These are phyloP conservation scores for Cepaea hortensis DNA, from an alignment of 2,888 invertebrate species.

Conservation along the genomic window DNA sequence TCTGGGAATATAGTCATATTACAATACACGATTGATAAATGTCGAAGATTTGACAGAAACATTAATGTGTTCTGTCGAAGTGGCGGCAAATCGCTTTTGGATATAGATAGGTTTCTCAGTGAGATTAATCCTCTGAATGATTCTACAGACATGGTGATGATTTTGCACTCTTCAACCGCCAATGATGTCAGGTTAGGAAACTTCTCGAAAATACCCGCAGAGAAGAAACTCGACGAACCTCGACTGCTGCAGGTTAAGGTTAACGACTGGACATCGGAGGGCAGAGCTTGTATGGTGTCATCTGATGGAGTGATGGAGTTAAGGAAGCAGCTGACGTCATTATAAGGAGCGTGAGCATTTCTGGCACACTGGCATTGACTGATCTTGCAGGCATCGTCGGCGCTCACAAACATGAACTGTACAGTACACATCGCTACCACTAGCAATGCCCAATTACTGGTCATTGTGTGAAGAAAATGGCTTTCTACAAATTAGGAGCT, in stretches of 20 bases:
- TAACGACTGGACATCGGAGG: not conserved
- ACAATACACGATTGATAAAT: not conserved
- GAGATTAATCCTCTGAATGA: not conserved
- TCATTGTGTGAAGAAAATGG: not conserved
- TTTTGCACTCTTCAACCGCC: constrained; percentile 20
- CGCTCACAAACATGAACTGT: not conserved
- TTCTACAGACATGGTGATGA: not conserved
- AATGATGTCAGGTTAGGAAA: not conserved
- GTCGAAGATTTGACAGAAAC: not conserved
- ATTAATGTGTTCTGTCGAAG: not conserved
- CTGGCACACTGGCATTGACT: constrained; percentile 1
- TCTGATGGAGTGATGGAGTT: constrained; percentile 9
- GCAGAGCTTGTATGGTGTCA: not conserved
- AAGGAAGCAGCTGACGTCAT: constrained; percentile 22
- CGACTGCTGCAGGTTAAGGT: not conserved
- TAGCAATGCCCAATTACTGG: not conserved
- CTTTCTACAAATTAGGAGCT: not conserved
- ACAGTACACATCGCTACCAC: not conserved
- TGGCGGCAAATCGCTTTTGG: not conserved
- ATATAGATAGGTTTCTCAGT: not conserved
- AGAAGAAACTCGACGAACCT: not conserved
- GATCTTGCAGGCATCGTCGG: not conserved
- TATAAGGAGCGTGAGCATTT: not conserved
- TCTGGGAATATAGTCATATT: not conserved
- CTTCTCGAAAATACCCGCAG: not conserved